Conservation (phyloP, 1,140 invertebrate species). For the Brachionus rotundiformis region DNA sequence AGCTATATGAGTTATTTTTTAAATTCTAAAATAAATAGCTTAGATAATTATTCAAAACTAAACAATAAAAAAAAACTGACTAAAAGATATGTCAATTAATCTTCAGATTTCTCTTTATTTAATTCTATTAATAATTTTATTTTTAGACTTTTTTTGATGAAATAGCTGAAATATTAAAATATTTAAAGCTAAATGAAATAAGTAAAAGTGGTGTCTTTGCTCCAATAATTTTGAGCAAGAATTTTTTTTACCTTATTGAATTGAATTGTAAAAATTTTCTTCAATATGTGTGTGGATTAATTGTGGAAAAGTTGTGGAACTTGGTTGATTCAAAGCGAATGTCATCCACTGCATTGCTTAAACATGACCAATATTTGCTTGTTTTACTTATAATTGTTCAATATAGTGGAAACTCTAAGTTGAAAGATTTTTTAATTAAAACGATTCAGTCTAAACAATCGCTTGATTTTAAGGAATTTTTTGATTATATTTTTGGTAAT, state of each 20-base stretch:
- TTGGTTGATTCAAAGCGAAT: not conserved
- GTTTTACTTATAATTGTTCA: not conserved
- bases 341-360: not conserved
- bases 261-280: not conserved
- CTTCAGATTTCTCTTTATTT: too few species aligned
- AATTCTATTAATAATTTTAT: not conserved
- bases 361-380: not conserved
- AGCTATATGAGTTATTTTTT: too few species aligned
- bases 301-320: not conserved
- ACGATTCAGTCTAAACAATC: not conserved
- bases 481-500: conserved; percentile 9
- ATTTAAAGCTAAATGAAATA: not conserved
- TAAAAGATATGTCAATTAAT: too few species aligned
- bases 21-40: too few species aligned
- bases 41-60: too few species aligned
- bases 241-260: not conserved
- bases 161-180: not conserved
- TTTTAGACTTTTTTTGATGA: conserved; percentile 31
- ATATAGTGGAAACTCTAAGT: not conserved
- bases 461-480: not conserved
- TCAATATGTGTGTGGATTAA: not conserved
- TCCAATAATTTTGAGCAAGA: not conserved
- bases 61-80: too few species aligned
- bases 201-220: not conserved
- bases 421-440: not conserved